Percentiles rank a stretch among this genome's conserved stretches.
Evolutionary conservation across 2,888 invertebrate species (phyloP).

Genomic region (Pollenia griseotomentosa): DNA sequence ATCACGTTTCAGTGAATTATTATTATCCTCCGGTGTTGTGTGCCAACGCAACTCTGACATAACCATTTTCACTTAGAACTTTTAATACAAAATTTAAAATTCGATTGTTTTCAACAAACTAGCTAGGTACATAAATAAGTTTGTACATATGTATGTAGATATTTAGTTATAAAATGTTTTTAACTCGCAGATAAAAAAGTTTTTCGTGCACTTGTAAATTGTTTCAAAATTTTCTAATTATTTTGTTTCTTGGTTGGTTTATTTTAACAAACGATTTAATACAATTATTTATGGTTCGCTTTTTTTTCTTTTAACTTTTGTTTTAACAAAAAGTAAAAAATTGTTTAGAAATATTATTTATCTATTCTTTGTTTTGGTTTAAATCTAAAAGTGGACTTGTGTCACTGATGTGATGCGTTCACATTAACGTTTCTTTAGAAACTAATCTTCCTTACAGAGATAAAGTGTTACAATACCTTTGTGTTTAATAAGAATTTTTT

Average conservation of each 20-base stretch:
- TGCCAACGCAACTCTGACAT: slow-evolving; percentile 84
- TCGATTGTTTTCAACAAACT: slow-evolving; percentile 12
- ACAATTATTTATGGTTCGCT: slow-evolving; percentile 18
- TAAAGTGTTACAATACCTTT: slow-evolving; percentile 69
- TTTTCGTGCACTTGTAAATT: too few relatives aligned
- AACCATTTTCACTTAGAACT: slow-evolving; percentile 82
- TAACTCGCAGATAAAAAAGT: too few relatives aligned
- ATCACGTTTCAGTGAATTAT: slow-evolving; percentile 83
- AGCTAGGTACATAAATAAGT: neutral
- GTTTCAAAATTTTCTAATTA: slow-evolving; percentile 27
- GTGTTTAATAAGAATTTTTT: slow-evolving; percentile 31
- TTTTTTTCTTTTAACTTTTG: slow-evolving; percentile 4
- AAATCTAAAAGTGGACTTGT: neutral
- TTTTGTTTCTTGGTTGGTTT: slow-evolving; percentile 29
- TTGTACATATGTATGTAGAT: too few relatives aligned
- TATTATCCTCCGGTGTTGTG: slow-evolving; percentile 83
- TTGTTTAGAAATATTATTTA: too few relatives aligned
- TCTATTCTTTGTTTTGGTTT: neutral
- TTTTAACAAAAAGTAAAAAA: neutral
- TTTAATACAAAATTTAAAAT: slow-evolving; percentile 51
- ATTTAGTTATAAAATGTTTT: too few relatives aligned
- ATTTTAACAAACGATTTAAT: neutral
- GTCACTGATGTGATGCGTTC: slow-evolving; percentile 69
- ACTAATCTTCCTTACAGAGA: slow-evolving; percentile 78
- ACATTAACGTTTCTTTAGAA: slow-evolving; percentile 84